phyloP scores from a whole-genome alignment of 2,113 vertebrate species.

The Poeciliopsis prolifica region DNA sequence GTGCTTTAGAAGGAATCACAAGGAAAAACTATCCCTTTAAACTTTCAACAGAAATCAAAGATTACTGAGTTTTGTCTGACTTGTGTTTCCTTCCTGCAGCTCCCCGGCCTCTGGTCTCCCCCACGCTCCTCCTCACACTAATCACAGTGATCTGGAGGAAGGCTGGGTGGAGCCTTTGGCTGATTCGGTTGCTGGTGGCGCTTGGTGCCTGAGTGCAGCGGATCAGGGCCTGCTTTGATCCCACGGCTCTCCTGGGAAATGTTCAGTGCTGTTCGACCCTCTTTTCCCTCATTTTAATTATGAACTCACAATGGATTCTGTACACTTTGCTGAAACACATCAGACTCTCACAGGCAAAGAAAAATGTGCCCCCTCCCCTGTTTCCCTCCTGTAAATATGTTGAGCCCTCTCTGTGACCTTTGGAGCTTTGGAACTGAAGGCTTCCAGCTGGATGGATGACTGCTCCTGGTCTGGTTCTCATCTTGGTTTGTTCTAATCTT shows the following conservation, averaged over 20 bases:
- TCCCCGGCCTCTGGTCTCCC: conserved; percentile 18
- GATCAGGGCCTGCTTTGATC: conserved; percentile 44
- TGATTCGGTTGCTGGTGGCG: conserved; percentile 5
- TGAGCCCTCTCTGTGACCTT: too few relatives aligned
- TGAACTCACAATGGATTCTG: not conserved
- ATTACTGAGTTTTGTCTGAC: conserved; percentile 3
- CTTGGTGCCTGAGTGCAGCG: not conserved
- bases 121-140: conserved; percentile 20
- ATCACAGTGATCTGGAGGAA: conserved; percentile 11
- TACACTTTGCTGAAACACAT: too few relatives aligned
- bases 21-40: too few relatives aligned
- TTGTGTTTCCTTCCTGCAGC: not conserved
- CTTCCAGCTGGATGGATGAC: too few relatives aligned
- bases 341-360: too few relatives aligned
- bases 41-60: not conserved
- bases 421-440: too few relatives aligned
- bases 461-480: too few relatives aligned
- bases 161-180: not conserved
- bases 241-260: conserved; percentile 17
- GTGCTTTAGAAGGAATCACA: too few relatives aligned
- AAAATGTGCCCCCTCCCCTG: too few relatives aligned
- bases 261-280: conserved; percentile 9
- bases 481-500: too few relatives aligned
- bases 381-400: too few relatives aligned
- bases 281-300: conserved; percentile 51